phyloP scores from a whole-genome alignment of 2,797 vertebrate species.

The Sardinella longiceps region DNA sequence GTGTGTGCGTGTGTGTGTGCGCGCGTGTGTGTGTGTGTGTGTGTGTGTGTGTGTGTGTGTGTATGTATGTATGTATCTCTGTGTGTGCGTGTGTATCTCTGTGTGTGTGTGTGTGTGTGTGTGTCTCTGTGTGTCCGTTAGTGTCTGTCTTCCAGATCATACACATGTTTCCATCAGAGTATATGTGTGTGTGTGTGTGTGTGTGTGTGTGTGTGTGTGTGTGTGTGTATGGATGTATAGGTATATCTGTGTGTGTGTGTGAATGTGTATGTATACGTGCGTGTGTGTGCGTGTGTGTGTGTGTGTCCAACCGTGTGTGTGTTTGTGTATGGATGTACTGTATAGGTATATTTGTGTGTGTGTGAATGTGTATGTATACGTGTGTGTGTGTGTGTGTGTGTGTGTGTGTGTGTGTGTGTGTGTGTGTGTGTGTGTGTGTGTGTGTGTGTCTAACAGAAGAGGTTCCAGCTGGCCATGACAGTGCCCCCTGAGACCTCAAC shows the following conservation, averaged over 20 bases:
- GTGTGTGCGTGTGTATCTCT: neutral
- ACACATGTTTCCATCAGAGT: no score
- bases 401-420: neutral
- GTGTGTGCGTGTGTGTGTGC: neutral
- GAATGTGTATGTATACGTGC: neutral
- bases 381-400: neutral
- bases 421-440: neutral
- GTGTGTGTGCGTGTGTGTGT: neutral
- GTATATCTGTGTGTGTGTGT: conserved; percentile 14
- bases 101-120: conserved; percentile 5
- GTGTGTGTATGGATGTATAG: neutral
- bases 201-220: neutral
- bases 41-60: neutral
- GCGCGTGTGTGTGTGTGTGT: neutral
- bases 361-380: neutral
- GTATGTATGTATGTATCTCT: neutral
- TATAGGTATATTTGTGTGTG: no score
- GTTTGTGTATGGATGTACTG: neutral
- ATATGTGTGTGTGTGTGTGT: neutral
- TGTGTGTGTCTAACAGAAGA: neutral
- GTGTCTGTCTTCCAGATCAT: no score
- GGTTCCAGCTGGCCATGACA: conserved; percentile 18
- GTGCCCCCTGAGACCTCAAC: neutral
- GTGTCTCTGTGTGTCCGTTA: neutral
- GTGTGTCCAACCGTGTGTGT: neutral